Percentiles rank a stretch among this genome's conserved stretches.
Conservation (phyloP, 2,113 vertebrate genomes). For the Motacilla tschutschensis region DNA sequence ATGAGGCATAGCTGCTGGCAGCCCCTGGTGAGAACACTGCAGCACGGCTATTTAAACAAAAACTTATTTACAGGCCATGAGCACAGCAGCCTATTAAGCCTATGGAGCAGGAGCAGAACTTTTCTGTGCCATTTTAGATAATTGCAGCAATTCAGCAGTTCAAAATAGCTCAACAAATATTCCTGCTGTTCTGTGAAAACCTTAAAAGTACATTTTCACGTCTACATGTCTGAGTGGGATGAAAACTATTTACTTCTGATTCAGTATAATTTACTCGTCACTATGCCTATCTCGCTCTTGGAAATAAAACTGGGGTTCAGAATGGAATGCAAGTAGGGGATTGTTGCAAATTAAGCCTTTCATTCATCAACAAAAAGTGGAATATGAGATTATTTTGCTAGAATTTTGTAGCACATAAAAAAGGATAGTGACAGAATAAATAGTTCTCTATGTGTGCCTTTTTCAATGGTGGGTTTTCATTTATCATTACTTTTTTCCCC, state of each 20-base stretch:
- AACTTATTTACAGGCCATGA: rapidly evolving
- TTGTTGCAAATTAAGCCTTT: slow-evolving; percentile 36
- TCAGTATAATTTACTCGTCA: neutral
- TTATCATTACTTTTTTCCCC: neutral
- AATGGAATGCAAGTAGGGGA: neutral
- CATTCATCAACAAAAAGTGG: neutral
- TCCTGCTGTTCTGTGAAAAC: neutral
- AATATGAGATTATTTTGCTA: neutral
- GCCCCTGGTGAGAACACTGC: rapidly evolving
- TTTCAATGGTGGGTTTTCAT: neutral
- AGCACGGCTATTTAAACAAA: neutral
- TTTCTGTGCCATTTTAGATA: neutral
- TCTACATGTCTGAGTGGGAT: neutral
- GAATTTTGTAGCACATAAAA: neutral
- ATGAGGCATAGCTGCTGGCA: neutral
- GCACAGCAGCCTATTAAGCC: neutral
- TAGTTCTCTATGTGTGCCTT: neutral
- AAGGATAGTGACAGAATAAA: neutral
- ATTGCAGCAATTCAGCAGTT: neutral
- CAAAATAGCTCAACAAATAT: neutral
- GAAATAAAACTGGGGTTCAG: neutral
- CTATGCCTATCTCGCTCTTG: neutral
- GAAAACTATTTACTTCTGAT: neutral
- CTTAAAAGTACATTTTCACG: slow-evolving; percentile 13
- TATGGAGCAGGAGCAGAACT: neutral